phyloP scores from a whole-genome alignment of 2,888 invertebrate species.

The Lasioglossum lativentre region DNA sequence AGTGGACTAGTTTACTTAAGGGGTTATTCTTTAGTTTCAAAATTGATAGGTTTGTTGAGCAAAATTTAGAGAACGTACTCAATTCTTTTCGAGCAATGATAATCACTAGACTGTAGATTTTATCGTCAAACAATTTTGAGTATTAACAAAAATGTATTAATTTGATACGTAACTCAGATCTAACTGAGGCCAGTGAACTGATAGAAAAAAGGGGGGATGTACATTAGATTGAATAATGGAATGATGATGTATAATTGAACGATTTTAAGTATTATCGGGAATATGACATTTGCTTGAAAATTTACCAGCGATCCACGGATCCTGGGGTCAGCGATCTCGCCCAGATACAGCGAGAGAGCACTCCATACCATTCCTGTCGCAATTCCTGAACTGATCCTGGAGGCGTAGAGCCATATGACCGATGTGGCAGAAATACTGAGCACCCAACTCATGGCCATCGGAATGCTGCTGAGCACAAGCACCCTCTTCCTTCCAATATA shows the following conservation, averaged over 20 bases:
- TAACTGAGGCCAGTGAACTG: too few species aligned
- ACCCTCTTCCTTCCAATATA: conserved; percentile 79
- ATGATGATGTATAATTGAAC: not conserved
- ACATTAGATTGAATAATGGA: not conserved
- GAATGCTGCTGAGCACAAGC: conserved; percentile 74
- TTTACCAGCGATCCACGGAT: conserved; percentile 82
- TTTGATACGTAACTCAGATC: too few species aligned
- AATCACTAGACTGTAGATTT: not conserved
- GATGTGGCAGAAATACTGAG: conserved; percentile 77
- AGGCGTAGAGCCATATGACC: conserved; percentile 78
- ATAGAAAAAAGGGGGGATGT: not conserved
- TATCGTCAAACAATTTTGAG: too few species aligned
- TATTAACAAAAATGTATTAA: too few species aligned
- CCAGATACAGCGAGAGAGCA: conserved; percentile 77
- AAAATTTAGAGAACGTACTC: not conserved
- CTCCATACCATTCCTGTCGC: conserved; percentile 81
- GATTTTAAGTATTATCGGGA: not conserved
- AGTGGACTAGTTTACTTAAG: not conserved
- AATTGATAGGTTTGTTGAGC: not conserved
- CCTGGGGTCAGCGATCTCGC: conserved; percentile 81
- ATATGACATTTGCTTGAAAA: conserved; percentile 21
- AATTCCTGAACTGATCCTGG: conserved; percentile 77
- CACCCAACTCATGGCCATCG: conserved; percentile 78
- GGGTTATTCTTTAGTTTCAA: not conserved
- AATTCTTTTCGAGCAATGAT: not conserved